Base-by-base conservation (phyloP, 2,888 invertebrate genomes). In the Drosophila flavopinicola region DNA sequence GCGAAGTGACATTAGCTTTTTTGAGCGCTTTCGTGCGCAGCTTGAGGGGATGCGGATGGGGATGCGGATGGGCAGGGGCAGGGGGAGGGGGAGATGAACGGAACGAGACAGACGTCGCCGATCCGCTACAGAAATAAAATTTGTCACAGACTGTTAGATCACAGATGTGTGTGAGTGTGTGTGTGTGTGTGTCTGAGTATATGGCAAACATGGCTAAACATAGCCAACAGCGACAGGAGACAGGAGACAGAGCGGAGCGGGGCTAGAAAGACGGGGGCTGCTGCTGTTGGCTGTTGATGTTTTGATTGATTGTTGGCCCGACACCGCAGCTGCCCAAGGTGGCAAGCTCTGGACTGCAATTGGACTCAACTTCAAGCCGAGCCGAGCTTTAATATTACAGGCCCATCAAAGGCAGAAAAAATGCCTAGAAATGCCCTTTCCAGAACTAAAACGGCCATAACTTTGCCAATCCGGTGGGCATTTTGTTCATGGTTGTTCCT, bases 111-210 rank as follows among this genome's bases (percentile, higher is more conserved):
- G 75, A 75, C 85, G 64, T 66, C 85, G 85, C 78, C 78, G 85
- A 85, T 79, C 83, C 71, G 78, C 85, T 75, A 82, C 80, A 82
- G 77, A 86, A 82, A 82, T 82, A 82, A 82, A 86, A 82, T 82
- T 86, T 82, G 80, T 82, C 80, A 84, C 80, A 86, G 80, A 82
- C 80, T 79, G 80, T 80, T 80, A 86, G 85, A 86, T 84, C 80
- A 82, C 72, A 71, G 47, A 70, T 66, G 49, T 39, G 25, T 54
- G 27, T 32, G 29, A 69, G 48, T 64, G 54, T 57, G 56, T 59
- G 51, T 38, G 44, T 70, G 48, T 23, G 23, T 48, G 38, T 41
- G 57, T 69, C 44, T 35, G 41, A 49, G 49, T 63, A 59, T 73
- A 47, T 63, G 20, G 54, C 60, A 61, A 71, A 75, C 70, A 57